phyloP scores from a whole-genome alignment of 2,113 vertebrate species.

The Lycaon pictus region DNA sequence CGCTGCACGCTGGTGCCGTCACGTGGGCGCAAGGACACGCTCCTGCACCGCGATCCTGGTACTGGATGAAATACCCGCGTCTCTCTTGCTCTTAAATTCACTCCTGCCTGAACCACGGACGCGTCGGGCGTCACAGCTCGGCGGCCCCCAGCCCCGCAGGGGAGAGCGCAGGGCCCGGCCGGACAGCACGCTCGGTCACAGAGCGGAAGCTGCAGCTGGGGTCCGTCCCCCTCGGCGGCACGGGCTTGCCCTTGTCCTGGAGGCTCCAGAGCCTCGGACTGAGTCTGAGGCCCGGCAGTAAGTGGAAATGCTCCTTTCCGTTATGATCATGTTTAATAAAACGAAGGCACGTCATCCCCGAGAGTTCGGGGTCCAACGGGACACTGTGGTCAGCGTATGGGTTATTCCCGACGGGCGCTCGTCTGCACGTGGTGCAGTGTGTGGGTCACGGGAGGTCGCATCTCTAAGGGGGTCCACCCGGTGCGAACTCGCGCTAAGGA shows the following conservation, averaged over 20 bases:
- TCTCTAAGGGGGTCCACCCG: too few relatives aligned
- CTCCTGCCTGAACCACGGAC: neutral
- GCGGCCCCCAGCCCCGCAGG: fast-evolving
- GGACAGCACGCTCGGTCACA: fast-evolving
- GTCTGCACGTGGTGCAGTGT: fast-evolving
- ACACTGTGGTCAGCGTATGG: fast-evolving
- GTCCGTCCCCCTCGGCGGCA: neutral
- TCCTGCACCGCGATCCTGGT: fast-evolving
- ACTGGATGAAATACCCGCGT: fast-evolving
- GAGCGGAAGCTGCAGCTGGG: fast-evolving
- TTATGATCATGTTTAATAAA: neutral
- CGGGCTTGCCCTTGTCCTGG: neutral
- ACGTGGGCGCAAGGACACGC: fast-evolving
- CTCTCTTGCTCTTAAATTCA: fast-evolving
- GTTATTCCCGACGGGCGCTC: neutral
- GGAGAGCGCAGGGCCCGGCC: fast-evolving
- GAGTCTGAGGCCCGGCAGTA: neutral
- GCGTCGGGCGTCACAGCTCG: fast-evolving
- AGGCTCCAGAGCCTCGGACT: neutral
- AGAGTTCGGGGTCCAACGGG: neutral
- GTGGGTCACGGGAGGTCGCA: fast-evolving
- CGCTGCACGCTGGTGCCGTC: fast-evolving
- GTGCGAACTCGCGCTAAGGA: too few relatives aligned
- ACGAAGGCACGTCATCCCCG: neutral
- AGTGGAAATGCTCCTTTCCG: neutral